phyloP scores from a whole-genome alignment of 2,888 invertebrate species.

The Gryllus longicercus region DNA sequence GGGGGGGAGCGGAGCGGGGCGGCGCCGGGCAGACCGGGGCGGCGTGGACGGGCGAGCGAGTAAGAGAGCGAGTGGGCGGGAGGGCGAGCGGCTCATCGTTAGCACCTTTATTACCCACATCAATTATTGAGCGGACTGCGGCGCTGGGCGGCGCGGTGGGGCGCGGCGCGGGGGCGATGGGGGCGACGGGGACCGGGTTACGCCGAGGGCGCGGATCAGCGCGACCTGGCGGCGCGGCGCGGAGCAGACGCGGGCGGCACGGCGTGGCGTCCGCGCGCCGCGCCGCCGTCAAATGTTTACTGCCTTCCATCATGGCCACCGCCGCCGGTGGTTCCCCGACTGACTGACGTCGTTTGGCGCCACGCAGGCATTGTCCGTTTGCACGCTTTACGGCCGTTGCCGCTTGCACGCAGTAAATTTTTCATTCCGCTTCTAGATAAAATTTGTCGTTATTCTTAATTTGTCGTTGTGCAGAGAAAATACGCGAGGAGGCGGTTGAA shows the following conservation, averaged over 20 bases:
- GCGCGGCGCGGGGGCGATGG: too few species aligned
- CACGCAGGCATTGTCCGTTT: background rate
- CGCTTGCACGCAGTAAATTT: background rate
- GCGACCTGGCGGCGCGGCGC: too few species aligned
- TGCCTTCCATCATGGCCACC: background rate
- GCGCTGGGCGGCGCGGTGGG: too few species aligned
- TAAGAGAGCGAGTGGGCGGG: too few species aligned
- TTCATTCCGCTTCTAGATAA: background rate
- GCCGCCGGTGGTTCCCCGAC: background rate
- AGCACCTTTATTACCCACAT: conserved; percentile 9
- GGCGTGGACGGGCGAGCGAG: too few species aligned
- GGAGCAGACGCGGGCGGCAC: too few species aligned
- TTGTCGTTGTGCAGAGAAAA: background rate
- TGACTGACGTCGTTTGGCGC: background rate
- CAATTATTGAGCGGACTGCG: background rate
- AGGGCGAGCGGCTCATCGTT: background rate
- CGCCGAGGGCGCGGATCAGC: too few species aligned
- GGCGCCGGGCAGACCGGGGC: too few species aligned
- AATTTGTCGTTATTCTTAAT: background rate
- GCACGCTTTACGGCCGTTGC: background rate
- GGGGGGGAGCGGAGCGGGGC: too few species aligned
- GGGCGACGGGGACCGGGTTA: too few species aligned
- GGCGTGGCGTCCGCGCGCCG: too few species aligned
- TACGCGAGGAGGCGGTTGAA: background rate
- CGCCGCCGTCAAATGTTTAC: background rate